Conservation (phyloP, 2,888 invertebrate species). For the Notocelia uddmanniana region DNA sequence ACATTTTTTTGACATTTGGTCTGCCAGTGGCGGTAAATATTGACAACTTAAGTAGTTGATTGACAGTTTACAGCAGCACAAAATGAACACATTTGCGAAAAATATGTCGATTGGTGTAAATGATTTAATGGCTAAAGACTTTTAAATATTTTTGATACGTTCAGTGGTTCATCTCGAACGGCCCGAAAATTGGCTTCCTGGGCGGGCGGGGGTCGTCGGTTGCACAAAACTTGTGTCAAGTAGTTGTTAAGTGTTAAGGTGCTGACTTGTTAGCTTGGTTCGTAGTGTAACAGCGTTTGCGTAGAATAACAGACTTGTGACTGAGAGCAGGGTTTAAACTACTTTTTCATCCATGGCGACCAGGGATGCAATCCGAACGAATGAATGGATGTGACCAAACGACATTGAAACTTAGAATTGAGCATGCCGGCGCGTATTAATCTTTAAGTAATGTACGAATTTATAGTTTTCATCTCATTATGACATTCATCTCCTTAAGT, state of each 20-base stretch:
- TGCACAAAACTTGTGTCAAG: slow-evolving; percentile 58
- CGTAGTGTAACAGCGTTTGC: slow-evolving; percentile 61
- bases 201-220: slow-evolving; percentile 18
- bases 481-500: slow-evolving; percentile 18
- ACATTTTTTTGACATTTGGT: too few relatives aligned
- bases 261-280: slow-evolving; percentile 60
- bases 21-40: too few relatives aligned
- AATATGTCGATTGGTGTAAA: too few relatives aligned
- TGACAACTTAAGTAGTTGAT: too few relatives aligned
- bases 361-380: slow-evolving; percentile 46
- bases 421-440: slow-evolving; percentile 51
- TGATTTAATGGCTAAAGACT: too few relatives aligned
- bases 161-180: too few relatives aligned
- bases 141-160: too few relatives aligned
- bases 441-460: slow-evolving; percentile 38
- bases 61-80: too few relatives aligned
- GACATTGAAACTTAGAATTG: slow-evolving; percentile 53
- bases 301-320: slow-evolving; percentile 64
- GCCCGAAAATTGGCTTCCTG: too few relatives aligned
- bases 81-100: too few relatives aligned
- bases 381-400: slow-evolving; percentile 54
- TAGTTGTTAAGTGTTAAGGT: slow-evolving; percentile 74
- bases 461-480: slow-evolving; percentile 33
- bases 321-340: slow-evolving; percentile 64
- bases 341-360: slow-evolving; percentile 50